Percentiles rank a stretch among this genome's conserved stretches.
phyloP scores from a whole-genome alignment of 2,888 invertebrate genomes.

The Tachina grossa region DNA sequence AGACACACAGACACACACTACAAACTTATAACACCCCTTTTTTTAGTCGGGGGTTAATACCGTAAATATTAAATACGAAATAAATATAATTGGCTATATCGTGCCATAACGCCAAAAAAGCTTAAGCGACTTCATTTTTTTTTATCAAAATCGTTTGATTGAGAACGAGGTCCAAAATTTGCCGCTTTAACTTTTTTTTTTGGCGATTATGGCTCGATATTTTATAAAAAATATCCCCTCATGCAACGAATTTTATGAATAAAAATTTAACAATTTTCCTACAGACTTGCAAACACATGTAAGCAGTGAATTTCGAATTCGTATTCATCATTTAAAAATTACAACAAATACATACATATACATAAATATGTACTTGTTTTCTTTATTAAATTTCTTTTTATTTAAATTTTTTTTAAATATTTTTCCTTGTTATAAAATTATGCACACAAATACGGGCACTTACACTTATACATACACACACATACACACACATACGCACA shows the following conservation, averaged over 20 bases:
- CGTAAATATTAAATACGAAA: no score
- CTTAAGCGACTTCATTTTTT: no score
- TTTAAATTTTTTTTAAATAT: constrained; percentile 46
- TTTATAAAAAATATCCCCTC: no score
- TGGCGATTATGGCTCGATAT: neutral
- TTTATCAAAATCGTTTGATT: no score
- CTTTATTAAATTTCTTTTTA: constrained; percentile 12
- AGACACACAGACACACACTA: no score
- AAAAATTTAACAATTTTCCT: neutral
- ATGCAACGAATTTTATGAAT: no score
- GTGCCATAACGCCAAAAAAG: no score
- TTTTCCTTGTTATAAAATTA: constrained; percentile 63
- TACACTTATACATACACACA: constrained; percentile 8
- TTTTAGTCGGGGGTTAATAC: no score
- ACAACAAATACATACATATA: neutral
- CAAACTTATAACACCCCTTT: no score
- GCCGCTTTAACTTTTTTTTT: neutral
- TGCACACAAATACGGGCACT: constrained; percentile 41
- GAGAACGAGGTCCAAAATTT: no score
- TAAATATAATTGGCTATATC: no score
- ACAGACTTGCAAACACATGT: neutral
- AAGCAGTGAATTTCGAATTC: constrained; percentile 30
- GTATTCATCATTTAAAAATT: neutral
- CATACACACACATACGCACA: constrained; percentile 14
- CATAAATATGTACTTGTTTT: constrained; percentile 10